These are phyloP conservation scores for Eclectus roratus DNA, from an alignment of 2,113 vertebrate genomes.

Conservation along the genomic window DNA sequence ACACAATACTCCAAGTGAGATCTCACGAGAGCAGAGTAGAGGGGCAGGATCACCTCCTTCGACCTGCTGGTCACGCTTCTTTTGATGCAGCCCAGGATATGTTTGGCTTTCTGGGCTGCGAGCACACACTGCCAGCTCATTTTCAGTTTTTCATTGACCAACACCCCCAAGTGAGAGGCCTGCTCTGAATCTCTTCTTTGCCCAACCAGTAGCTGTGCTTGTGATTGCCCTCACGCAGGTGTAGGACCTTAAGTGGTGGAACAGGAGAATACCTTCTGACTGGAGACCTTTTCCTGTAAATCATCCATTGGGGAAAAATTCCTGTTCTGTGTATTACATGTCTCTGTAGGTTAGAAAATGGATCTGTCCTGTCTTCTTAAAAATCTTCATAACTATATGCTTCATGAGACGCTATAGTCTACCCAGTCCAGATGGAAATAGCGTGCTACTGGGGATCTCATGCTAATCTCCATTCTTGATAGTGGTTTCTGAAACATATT, in stretches of 20 bases:
- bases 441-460: neutral
- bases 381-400: neutral
- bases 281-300: neutral
- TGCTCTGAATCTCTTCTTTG: neutral
- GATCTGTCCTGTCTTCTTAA: neutral
- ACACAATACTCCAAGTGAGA: neutral
- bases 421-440: constrained; percentile 23
- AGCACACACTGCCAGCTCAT: neutral
- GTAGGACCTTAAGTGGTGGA: neutral
- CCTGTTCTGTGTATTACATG: neutral
- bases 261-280: neutral
- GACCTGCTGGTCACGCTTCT: neutral
- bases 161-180: neutral
- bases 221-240: neutral
- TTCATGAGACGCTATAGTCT: neutral
- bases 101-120: neutral
- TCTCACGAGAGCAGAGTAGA: neutral
- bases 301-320: neutral
- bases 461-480: neutral
- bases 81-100: neutral
- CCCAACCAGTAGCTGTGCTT: neutral
- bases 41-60: neutral
- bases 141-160: neutral
- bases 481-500: constrained; percentile 14
- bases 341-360: neutral